Percentiles rank a stretch among this genome's conserved stretches.
phyloP scores from a whole-genome alignment of 2,113 vertebrate genomes.

The Oryctolagus cuniculus region DNA sequence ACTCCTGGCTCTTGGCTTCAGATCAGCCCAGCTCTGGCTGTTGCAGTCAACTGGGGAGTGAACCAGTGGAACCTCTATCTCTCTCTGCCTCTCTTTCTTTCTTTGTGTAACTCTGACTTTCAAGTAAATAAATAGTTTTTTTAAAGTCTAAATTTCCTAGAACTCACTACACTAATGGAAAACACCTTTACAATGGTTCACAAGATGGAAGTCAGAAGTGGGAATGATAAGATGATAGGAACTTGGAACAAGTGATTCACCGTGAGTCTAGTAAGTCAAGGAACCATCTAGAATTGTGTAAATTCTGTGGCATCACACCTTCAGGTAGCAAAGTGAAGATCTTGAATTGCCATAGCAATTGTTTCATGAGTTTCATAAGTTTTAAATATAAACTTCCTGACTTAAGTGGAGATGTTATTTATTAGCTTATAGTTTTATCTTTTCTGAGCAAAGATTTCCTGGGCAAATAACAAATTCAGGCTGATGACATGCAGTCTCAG shows the following conservation, averaged over 20 bases:
- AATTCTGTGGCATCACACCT: background rate
- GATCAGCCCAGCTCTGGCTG: no score
- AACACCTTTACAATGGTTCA: background rate
- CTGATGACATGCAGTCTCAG: background rate
- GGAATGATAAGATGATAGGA: background rate
- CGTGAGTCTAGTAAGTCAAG: background rate
- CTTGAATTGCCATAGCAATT: background rate
- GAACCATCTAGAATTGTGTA: background rate
- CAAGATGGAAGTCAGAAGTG: background rate
- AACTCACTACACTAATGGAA: background rate
- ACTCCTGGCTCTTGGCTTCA: no score
- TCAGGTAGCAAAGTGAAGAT: background rate
- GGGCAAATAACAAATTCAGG: background rate
- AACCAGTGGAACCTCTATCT: no score
- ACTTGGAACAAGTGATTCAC: background rate
- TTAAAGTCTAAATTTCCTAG: background rate
- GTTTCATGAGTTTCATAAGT: background rate
- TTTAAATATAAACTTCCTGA: background rate
- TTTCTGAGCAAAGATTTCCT: constrained; percentile 21
- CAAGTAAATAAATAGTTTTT: no score
- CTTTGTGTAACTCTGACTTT: no score
- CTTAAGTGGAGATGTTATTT: background rate
- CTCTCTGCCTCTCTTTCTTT: no score
- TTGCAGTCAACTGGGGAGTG: no score
- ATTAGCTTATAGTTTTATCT: background rate